These are phyloP conservation scores for Aldrovandia affinis DNA, from an alignment of 2,797 vertebrate genomes.

Conservation along the genomic window DNA sequence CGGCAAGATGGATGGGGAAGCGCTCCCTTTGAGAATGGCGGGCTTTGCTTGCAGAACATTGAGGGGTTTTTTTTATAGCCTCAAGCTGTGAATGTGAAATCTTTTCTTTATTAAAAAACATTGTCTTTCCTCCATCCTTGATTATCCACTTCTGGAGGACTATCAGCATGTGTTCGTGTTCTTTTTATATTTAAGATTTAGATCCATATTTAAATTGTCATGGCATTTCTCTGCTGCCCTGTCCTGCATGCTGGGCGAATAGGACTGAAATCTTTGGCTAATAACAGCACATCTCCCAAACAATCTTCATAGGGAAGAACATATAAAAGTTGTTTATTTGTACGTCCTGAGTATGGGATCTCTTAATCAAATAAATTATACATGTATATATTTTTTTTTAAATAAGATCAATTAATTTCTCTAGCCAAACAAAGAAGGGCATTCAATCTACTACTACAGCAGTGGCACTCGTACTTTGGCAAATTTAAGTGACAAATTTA, in stretches of 20 bases:
- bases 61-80: neutral
- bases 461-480: no score
- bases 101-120: neutral
- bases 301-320: neutral
- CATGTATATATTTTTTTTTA: no score
- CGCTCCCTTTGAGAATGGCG: no score
- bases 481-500: neutral
- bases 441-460: neutral
- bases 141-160: neutral
- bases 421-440: neutral
- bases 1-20: neutral
- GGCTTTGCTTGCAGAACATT: neutral
- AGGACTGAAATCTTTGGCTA: neutral
- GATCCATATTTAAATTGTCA: neutral
- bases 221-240: neutral
- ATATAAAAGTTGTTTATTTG: neutral
- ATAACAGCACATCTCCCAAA: neutral
- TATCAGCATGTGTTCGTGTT: neutral
- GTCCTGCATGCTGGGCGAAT: neutral
- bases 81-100: neutral
- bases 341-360: neutral
- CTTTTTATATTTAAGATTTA: slow-evolving; percentile 1
- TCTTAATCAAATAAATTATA: neutral
- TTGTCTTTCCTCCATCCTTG: neutral
- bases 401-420: neutral